These are phyloP conservation scores for Melipona beecheii DNA, from an alignment of 2,888 invertebrate species.

Conservation along the genomic window DNA sequence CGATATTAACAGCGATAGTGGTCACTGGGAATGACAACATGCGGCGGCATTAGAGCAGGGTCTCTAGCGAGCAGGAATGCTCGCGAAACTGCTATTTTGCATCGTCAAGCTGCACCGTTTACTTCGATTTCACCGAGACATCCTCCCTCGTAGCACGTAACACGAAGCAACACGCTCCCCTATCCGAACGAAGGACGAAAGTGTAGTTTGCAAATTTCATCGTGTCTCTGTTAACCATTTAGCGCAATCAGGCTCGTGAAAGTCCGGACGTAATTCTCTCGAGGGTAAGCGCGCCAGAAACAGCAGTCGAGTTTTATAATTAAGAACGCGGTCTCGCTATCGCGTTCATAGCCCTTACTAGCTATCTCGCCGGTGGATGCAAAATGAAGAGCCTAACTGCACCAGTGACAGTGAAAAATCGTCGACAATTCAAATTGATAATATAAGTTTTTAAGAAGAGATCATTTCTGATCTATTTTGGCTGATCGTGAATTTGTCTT, in stretches of 20 bases:
- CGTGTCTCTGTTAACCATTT: slow-evolving; percentile 1
- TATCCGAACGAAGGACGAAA: not conserved
- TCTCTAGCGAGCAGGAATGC: not conserved
- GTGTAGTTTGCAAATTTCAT: slow-evolving; percentile 21
- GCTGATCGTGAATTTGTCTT: no score
- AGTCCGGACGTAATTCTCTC: not conserved
- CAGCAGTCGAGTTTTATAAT: slow-evolving; percentile 7
- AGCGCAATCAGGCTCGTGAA: slow-evolving; percentile 16
- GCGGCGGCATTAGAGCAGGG: not conserved
- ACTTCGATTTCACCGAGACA: slow-evolving; percentile 12
- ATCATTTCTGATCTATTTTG: no score
- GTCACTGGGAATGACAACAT: not conserved
- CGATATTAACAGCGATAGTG: not conserved
- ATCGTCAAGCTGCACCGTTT: slow-evolving; percentile 1
- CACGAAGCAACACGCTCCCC: not conserved
- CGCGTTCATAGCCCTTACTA: no score
- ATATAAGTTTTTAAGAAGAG: no score
- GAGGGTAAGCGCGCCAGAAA: not conserved
- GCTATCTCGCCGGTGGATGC: not conserved
- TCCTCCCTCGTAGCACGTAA: not conserved
- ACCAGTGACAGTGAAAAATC: no score
- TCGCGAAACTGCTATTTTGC: slow-evolving; percentile 1
- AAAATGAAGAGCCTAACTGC: no score
- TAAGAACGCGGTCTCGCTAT: slow-evolving; percentile 6
- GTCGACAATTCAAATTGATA: no score